Evolutionary conservation across 2,797 vertebrate genomes (phyloP).

Genomic region (Sebastes steindachneri): DNA sequence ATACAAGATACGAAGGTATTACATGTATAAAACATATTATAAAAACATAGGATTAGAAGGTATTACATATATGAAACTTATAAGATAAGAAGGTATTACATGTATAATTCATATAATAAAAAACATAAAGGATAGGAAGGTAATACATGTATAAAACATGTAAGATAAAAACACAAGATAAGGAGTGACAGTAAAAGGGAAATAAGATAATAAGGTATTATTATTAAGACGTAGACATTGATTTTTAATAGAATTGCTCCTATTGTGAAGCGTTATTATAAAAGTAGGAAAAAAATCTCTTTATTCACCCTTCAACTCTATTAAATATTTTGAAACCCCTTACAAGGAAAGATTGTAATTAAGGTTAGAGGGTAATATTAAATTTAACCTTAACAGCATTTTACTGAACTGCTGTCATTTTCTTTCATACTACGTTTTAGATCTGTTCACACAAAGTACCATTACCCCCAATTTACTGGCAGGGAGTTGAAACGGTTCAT

Average conservation of each 20-base stretch:
- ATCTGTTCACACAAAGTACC: neutral
- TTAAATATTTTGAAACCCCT: neutral
- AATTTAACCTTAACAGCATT: neutral
- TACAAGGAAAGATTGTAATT: neutral
- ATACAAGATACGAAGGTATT: too few relatives aligned
- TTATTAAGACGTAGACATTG: too few relatives aligned
- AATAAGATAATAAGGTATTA: too few relatives aligned
- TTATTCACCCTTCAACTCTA: neutral
- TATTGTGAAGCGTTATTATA: neutral
- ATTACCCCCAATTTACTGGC: neutral
- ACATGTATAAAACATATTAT: too few relatives aligned
- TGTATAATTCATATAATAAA: too few relatives aligned
- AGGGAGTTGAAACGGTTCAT: slow-evolving; percentile 15
- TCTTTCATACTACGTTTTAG: neutral
- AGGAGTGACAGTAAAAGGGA: too few relatives aligned
- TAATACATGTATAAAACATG: too few relatives aligned
- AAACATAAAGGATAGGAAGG: too few relatives aligned
- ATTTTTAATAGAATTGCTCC: neutral
- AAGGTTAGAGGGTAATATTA: neutral
- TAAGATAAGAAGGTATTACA: too few relatives aligned
- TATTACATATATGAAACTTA: too few relatives aligned
- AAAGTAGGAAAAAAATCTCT: neutral
- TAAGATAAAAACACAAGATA: too few relatives aligned
- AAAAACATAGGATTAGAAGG: too few relatives aligned
- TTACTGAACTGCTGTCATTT: neutral